Evolutionary conservation across 1,140 invertebrate species (phyloP).

Genomic region (Pinna nobilis): DNA sequence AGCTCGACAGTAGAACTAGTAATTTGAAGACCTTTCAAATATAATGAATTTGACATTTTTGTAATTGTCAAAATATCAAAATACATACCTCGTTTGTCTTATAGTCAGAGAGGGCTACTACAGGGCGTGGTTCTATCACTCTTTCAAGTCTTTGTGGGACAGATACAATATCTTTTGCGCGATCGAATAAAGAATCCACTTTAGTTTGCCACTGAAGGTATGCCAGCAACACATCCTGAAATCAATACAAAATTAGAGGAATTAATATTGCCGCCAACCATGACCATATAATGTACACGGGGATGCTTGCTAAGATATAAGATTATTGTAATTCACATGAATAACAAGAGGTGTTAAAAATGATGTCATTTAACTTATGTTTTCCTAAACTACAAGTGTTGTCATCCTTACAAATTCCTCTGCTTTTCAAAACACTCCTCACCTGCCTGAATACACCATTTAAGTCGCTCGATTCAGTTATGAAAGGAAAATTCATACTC

Average conservation of each 20-base stretch:
- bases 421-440: no score
- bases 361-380: no score
- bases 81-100: constrained; percentile 55
- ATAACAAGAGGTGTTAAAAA: no score
- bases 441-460: no score
- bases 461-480: no score
- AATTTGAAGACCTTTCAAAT: background rate
- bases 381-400: no score
- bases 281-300: no score
- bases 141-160: constrained; percentile 53
- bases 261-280: background rate
- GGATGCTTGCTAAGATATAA: no score
- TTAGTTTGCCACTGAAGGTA: constrained; percentile 69
- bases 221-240: constrained; percentile 62
- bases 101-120: constrained; percentile 60
- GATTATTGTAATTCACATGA: no score
- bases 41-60: background rate
- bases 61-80: background rate
- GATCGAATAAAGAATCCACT: constrained; percentile 64
- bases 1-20: no score
- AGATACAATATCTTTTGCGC: constrained; percentile 63
- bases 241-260: background rate
- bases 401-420: no score
- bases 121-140: constrained; percentile 50
- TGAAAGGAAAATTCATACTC: no score